Evolutionary conservation across 2,888 invertebrate species (phyloP).

Genomic region (Catocala sponsa): DNA sequence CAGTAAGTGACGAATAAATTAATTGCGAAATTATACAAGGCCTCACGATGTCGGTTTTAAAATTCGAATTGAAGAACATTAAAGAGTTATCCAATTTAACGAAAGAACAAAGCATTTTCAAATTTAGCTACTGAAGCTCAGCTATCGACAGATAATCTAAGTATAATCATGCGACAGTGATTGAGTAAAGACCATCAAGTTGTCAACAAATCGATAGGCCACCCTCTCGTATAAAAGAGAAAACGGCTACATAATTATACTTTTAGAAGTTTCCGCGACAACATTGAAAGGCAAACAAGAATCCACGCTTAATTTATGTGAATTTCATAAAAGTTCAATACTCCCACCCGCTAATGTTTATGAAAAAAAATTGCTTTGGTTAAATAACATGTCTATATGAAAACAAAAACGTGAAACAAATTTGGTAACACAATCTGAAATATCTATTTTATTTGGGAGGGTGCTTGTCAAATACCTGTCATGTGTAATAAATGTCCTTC

Average conservation of each 20-base stretch:
- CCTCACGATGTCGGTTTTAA: conserved; percentile 8
- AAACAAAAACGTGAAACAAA: conserved; percentile 34
- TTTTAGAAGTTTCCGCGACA: conserved; percentile 17
- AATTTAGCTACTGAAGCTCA: conserved; percentile 23
- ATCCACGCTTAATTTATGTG: conserved; percentile 24
- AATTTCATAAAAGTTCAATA: conserved; percentile 33
- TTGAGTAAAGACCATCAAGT: conserved; percentile 35
- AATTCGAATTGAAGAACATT: conserved; percentile 34
- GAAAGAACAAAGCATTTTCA: conserved; percentile 33
- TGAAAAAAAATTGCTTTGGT: conserved; percentile 13
- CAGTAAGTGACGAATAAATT: conserved; percentile 27
- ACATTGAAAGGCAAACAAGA: conserved; percentile 25
- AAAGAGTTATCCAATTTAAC: conserved; percentile 39
- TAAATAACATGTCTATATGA: neutral
- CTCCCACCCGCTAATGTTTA: conserved; percentile 22
- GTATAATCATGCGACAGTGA: conserved; percentile 36
- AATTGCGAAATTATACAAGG: conserved; percentile 31
- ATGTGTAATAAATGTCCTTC: conserved; percentile 59
- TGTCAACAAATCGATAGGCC: conserved; percentile 38
- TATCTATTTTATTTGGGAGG: conserved; percentile 54
- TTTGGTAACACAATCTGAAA: conserved; percentile 44
- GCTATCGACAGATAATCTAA: conserved; percentile 23
- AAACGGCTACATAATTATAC: conserved; percentile 17
- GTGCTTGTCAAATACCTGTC: conserved; percentile 57
- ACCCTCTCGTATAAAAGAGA: conserved; percentile 9